Percentiles rank a stretch among this genome's conserved stretches.
phyloP scores from a whole-genome alignment of 2,797 vertebrate species.

The Falco berigora region DNA sequence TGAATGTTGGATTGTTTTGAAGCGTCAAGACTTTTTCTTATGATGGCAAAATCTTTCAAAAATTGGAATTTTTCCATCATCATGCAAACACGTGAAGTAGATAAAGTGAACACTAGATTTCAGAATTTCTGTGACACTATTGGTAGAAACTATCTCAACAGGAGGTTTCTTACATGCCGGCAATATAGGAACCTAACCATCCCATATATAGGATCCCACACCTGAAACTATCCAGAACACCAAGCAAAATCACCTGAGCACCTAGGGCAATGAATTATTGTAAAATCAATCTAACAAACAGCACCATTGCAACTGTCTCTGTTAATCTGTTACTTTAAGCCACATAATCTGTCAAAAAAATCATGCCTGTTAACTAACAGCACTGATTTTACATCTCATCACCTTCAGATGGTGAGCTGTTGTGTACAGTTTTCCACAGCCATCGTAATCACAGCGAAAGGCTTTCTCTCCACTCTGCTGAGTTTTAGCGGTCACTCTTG shows the following conservation, averaged over 20 bases:
- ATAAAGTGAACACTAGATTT: neutral
- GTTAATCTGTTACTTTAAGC: neutral
- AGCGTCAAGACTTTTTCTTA: neutral
- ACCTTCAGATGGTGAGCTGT: conserved; percentile 98
- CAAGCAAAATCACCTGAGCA: neutral
- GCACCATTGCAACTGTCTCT: neutral
- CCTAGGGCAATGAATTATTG: neutral
- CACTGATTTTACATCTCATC: neutral
- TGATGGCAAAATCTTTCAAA: neutral
- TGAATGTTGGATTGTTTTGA: neutral
- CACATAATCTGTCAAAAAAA: neutral
- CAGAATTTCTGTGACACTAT: neutral
- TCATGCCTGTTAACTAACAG: neutral
- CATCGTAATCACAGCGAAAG: conserved; percentile 95
- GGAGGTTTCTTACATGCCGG: neutral
- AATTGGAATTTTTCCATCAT: neutral
- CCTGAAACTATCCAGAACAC: neutral
- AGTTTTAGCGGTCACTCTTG: conserved; percentile 78
- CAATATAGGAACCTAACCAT: neutral
- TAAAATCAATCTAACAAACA: neutral
- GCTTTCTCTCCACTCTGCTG: conserved; percentile 93
- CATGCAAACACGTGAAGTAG: neutral
- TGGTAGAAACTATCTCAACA: neutral
- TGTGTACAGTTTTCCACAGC: conserved; percentile 96
- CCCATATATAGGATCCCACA: neutral